Evolutionary conservation across 2,797 vertebrate species (phyloP), one percentile per base, ranked within the genome.

Genomic region (Hybognathus amarus): DNA sequence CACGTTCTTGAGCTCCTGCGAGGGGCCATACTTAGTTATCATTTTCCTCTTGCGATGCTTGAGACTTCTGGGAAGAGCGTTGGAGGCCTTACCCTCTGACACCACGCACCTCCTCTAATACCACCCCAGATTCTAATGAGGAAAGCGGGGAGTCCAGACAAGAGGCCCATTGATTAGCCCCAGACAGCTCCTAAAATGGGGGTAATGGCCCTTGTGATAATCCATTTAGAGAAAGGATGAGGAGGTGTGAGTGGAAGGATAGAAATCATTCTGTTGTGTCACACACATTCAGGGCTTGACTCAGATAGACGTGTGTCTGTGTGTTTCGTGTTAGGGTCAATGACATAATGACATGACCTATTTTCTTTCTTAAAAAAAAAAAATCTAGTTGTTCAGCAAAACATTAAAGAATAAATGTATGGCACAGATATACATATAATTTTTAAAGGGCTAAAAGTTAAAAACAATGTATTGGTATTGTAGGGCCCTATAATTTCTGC

Each of bases 191-290:
- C 73, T 77, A 66, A 85, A 87, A 88, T 84, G 85, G 85, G 83
- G 86, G 86, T 88, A 89, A 87, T 89, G 88, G 78, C 50, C 77
- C 88, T 87, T 88, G 85, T 75, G 76, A 52, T 89, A 85, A 85
- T 87, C 84, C 52, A 18, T 86, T 85, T 86, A 83, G 80, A 80
- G 75, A 80, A 71, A 80, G 82, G 83, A 66, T 42, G 83, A 69
- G 22, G 77, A 82, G 45, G 74, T 69, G 67, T 22, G 50, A 47
- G 59, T 17, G 40, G 27, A 80, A 67, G 38, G 80, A 73, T 22
- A n/a, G 52, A 78, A 67, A 12, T 67, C 61, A 56, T 67, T 30
- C 61, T 52, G 59, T 66, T 82, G 79, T 82, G 33, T 76, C 61
- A 42, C 47, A 24, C 27, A 68, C 42, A 82, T n/a, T 83, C 22